Base-by-base conservation (phyloP, 1,140 invertebrate species). In the Planococcus citri region DNA sequence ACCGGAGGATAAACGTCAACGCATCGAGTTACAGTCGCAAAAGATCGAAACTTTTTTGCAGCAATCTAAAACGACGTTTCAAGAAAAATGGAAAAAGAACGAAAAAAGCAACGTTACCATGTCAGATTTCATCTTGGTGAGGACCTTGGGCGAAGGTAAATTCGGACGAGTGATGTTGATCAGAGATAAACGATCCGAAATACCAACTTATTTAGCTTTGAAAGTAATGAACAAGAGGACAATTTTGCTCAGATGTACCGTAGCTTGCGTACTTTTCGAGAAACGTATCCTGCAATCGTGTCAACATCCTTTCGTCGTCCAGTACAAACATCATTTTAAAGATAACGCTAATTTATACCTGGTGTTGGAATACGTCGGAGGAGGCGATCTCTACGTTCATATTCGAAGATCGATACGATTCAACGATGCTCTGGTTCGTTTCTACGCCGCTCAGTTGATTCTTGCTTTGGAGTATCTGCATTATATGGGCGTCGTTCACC, bases 401-500 rank as follows among this genome's bases (percentile, higher is more conserved):
- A 3, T 64, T 12, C 2, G 60, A 10, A 22, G 25, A 27, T 10
- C 60, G 14, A 9, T 64, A 10, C 20, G 60, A 24, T 64, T 64
- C 25, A 20, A 17, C 60, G 60, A 64, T 12, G 2, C 10, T 9
- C 6, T 14, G 12, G 24, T 21, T 3, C 2, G 22, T 1, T 98
- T 98, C 80, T 98, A 96, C 78, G 89, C 93, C 4, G 85, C 92
- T 33, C 95, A 98, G 82, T 96, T 98, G 71, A 87, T 97, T 1
- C 88, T 87, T 69, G 95, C 94, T 0, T 77, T 98, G 68, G 94
- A 97, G 74, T 98, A 97, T 78, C 83, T 98, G 25, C 95, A 98
- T 79, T 85, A 86, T 14, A 83, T 89, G 71, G 87, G 86, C 75
- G 90, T 95, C 71, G 91, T 95, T 10, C 94, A 94, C 78, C 81